Evolutionary conservation across 1,140 invertebrate genomes (phyloP), one percentile per base, ranked within the genome.

Genomic region (Drosophila eugracilis): DNA sequence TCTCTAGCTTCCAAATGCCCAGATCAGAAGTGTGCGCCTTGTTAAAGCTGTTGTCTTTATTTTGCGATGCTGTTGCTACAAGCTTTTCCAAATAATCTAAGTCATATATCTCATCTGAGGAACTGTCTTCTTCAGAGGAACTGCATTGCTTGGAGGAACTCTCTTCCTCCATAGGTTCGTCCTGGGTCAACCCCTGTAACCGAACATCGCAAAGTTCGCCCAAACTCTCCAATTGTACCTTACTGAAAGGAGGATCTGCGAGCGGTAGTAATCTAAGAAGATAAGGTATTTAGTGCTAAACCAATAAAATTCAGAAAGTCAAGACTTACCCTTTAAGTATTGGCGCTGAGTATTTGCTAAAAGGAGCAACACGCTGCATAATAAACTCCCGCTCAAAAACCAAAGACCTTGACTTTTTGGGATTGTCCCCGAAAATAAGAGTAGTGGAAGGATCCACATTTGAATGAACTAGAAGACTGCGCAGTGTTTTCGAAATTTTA

Each of bases 301-400:
- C 1, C 3, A 30, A 7, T 2, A 0, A 14, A 3, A 2, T 3
- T 15, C 9, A 9, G 7, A 0, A 14, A 9, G 5, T 2, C 3
- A 0, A 7, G n/a, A 0, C 24, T 32, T 72, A 86, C 89, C 74
- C 72, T 41, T 81, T 78, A 0, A 91, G 10, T 22, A 90, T 78
- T 1, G 74, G 39, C 0, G 21, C 73, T 0, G 89, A 89, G 19
- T 75, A 76, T 39, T 57, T 32, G 42, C 73, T 90, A 0, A 88
- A 62, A 1, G 21, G 5, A 5, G 10, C 19, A 7, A 90, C 7
- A 44, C 84, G 74, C 17, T 78, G 54, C 30, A 65, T 17, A 0
- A 91, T 39, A 53, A 89, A 91, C 1, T 80, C 69, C 4, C 39
- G 57, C 0, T 90, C 80, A 37, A 91, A 91, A 15, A 78, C 48